A percentile compares a stretch with the other conserved stretches of the same genome.
phyloP scores from a whole-genome alignment of 1,140 invertebrate genomes.

The Holcopasites calliopsidis region DNA sequence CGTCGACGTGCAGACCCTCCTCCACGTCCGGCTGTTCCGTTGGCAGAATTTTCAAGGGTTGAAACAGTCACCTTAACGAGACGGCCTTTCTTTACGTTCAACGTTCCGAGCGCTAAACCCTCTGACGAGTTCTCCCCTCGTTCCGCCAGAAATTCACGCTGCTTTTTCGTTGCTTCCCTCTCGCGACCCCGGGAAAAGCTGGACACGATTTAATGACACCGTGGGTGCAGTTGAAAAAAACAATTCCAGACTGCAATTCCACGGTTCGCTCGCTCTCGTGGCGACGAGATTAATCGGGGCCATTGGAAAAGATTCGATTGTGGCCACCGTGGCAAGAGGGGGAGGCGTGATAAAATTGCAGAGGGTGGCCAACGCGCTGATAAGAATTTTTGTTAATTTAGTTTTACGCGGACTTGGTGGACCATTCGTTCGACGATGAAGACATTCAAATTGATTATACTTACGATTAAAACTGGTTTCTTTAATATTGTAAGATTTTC shows the following conservation, averaged over 20 bases:
- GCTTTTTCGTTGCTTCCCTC: not conserved
- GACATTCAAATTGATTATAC: too few species aligned
- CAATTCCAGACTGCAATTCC: not conserved
- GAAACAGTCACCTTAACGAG: constrained; percentile 66
- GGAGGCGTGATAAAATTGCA: not conserved
- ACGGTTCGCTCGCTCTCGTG: not conserved
- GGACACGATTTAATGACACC: constrained; percentile 28
- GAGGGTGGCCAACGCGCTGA: not conserved
- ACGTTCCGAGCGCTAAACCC: constrained; percentile 29
- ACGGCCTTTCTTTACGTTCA: constrained; percentile 54
- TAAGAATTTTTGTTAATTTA: not conserved
- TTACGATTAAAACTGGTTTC: too few species aligned
- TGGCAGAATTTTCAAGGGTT: constrained; percentile 46
- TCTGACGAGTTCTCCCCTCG: constrained; percentile 24
- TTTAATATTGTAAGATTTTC: too few species aligned
- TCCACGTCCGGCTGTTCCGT: not conserved
- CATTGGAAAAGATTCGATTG: not conserved
- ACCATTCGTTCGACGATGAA: too few species aligned
- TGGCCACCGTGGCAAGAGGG: too few species aligned
- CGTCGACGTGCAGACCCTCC: not conserved
- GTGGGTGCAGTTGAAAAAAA: not conserved
- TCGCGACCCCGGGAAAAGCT: not conserved
- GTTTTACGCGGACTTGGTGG: not conserved
- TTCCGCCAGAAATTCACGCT: constrained; percentile 28
- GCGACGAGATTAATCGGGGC: constrained; percentile 2